phyloP scores from a whole-genome alignment of 2,888 invertebrate genomes.

The Polydrusus tereticollis region DNA sequence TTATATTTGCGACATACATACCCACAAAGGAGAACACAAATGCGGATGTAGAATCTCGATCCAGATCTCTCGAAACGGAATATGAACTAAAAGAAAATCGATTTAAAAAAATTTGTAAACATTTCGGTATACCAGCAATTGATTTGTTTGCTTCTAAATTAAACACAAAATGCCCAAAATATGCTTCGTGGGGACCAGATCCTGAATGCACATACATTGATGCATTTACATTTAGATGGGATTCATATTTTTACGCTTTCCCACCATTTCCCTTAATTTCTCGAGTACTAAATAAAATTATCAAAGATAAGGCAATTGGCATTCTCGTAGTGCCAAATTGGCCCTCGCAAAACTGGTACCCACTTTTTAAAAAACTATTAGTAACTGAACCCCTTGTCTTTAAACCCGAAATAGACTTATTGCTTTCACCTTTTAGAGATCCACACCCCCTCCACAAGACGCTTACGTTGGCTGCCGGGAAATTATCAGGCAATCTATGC shows the following conservation, averaged over 20 bases:
- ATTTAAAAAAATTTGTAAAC: neutral
- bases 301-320: neutral
- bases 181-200: no score
- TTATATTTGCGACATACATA: no score
- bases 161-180: no score
- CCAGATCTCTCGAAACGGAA: neutral
- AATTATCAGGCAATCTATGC: neutral
- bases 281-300: neutral
- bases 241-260: neutral
- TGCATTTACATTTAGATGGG: neutral
- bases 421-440: neutral
- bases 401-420: neutral
- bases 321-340: conserved; percentile 2
- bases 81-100: neutral
- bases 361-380: neutral
- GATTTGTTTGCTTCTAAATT: no score
- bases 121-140: neutral
- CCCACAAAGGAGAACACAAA: neutral
- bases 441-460: neutral
- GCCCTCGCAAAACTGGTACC: neutral
- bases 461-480: neutral
- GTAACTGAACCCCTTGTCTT: neutral
- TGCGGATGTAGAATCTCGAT: neutral
- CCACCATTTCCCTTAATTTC: neutral
- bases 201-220: neutral